phyloP scores from a whole-genome alignment of 2,113 vertebrate species.

The Cromileptes altivelis region DNA sequence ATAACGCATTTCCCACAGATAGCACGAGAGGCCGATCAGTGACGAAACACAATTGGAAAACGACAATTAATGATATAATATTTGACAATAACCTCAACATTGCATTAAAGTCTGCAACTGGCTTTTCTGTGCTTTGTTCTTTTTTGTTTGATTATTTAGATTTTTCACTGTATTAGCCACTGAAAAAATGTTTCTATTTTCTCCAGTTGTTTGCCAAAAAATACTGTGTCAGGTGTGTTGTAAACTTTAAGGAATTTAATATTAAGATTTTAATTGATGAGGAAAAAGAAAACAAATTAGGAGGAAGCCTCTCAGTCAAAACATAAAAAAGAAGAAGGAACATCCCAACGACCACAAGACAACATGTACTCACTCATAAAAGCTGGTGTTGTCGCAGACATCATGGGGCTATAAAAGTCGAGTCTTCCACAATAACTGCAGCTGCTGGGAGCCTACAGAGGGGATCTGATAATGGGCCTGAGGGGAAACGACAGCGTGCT shows the following conservation, averaged over 20 bases:
- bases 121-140: not conserved
- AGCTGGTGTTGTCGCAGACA: slow-evolving; percentile 66
- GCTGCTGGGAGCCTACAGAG: slow-evolving; percentile 64
- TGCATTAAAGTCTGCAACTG: not conserved
- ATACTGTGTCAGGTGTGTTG: not conserved
- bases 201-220: not conserved
- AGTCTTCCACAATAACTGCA: slow-evolving; percentile 70
- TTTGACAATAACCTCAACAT: slow-evolving; percentile 37
- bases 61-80: slow-evolving; percentile 56
- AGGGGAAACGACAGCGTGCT: slow-evolving; percentile 78
- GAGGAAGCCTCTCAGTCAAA: slow-evolving; percentile 9
- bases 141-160: not conserved
- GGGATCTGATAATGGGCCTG: slow-evolving; percentile 81
- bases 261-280: not conserved
- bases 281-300: not conserved
- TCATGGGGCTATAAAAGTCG: slow-evolving; percentile 65
- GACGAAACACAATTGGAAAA: slow-evolving; percentile 74
- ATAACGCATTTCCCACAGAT: slow-evolving; percentile 81
- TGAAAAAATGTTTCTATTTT: too few species aligned
- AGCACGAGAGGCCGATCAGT: slow-evolving; percentile 68
- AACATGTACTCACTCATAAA: slow-evolving; percentile 65
- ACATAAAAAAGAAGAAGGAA: slow-evolving; percentile 7
- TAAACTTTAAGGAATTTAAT: not conserved
- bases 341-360: slow-evolving; percentile 19
- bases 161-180: not conserved